Percentiles rank a stretch among this genome's conserved stretches.
phyloP scores from a whole-genome alignment of 2,888 invertebrate genomes.

The Therioaphis trifolii region DNA sequence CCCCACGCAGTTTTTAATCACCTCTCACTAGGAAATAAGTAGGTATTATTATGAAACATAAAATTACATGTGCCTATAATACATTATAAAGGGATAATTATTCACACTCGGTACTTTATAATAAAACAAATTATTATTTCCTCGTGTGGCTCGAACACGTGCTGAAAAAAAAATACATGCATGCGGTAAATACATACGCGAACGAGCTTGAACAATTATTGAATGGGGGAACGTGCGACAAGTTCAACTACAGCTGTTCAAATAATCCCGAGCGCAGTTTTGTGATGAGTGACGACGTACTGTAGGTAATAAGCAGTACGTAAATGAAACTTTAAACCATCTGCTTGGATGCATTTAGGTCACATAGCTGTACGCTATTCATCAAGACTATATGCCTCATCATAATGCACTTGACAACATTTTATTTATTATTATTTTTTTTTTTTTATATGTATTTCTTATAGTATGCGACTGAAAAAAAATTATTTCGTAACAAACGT shows the following conservation, averaged over 20 bases:
- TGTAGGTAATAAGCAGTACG: no score
- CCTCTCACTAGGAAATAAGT: slow-evolving; percentile 23
- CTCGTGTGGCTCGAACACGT: neutral
- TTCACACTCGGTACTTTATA: neutral
- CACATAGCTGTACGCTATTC: slow-evolving; percentile 4
- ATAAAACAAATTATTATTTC: slow-evolving; percentile 20
- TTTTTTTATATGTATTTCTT: no score
- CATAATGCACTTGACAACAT: slow-evolving; percentile 27
- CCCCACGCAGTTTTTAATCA: neutral
- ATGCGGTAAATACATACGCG: neutral
- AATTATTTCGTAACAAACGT: neutral
- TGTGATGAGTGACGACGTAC: no score
- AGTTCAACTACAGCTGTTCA: slow-evolving; percentile 42
- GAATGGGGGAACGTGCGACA: neutral
- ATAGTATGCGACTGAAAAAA: slow-evolving; percentile 4
- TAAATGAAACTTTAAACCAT: slow-evolving; percentile 35
- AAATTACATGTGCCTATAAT: neutral
- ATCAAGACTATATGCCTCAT: neutral
- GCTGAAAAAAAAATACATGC: slow-evolving; percentile 3
- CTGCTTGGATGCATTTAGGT: slow-evolving; percentile 51
- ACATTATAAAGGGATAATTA: slow-evolving; percentile 11
- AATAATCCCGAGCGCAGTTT: slow-evolving; percentile 25
- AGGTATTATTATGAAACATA: slow-evolving; percentile 20
- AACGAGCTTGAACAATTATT: neutral
- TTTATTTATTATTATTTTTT: neutral